phyloP scores from a whole-genome alignment of 2,797 vertebrate genomes.

The Anguilla obscura region DNA sequence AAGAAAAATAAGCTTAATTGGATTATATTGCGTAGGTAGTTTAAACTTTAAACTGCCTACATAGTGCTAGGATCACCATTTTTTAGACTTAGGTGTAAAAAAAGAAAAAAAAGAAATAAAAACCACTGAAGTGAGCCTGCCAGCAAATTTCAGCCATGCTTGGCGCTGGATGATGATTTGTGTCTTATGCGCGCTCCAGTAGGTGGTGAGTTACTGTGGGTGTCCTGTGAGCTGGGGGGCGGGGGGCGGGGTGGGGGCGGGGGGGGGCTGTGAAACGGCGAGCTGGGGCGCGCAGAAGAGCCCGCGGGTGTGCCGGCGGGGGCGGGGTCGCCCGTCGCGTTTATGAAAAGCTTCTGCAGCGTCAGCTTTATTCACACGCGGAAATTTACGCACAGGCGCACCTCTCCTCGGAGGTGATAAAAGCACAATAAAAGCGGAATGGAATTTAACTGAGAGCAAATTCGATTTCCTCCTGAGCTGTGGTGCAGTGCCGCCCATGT shows the following conservation, averaged over 20 bases:
- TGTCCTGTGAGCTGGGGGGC: not conserved
- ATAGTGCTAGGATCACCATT: not conserved
- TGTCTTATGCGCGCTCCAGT: not conserved
- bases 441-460: not conserved
- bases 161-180: too few species aligned
- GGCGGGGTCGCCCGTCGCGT: not conserved
- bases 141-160: too few species aligned
- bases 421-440: not conserved
- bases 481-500: not conserved
- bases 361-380: not conserved
- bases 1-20: not conserved
- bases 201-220: not conserved
- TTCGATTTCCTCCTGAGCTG: not conserved
- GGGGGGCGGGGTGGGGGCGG: too few species aligned
- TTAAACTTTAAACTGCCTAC: not conserved
- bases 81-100: not conserved
- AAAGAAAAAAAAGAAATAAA: too few species aligned
- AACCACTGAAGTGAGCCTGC: too few species aligned
- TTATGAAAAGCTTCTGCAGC: not conserved
- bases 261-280: not conserved
- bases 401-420: not conserved
- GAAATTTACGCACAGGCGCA: not conserved
- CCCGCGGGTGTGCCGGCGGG: not conserved
- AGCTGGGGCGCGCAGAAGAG: not conserved
- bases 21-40: not conserved